Conservation (phyloP, 2,797 vertebrate genomes). For the Sebastes umbrosus region DNA sequence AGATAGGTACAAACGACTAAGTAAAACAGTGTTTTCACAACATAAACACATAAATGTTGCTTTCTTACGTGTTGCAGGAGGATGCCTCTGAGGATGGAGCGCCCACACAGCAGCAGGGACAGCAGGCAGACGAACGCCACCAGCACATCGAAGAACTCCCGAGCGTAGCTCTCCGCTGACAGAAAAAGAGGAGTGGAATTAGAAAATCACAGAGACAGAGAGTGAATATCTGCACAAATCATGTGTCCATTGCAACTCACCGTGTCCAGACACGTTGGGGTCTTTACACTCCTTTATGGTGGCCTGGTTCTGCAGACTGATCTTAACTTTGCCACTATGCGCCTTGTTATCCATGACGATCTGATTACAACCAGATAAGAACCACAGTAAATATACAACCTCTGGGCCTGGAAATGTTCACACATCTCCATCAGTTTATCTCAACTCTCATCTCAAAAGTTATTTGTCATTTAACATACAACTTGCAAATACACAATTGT, state of each 20-base stretch:
- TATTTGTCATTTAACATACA: background rate
- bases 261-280: conserved; percentile 87
- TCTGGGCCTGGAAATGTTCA: background rate
- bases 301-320: conserved; percentile 85
- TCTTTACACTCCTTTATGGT: conserved; percentile 90
- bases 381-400: background rate
- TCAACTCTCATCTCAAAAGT: background rate
- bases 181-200: background rate
- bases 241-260: conserved; percentile 73
- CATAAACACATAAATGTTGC: background rate
- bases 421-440: background rate
- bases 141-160: conserved; percentile 87
- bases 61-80: conserved; percentile 85
- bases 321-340: conserved; percentile 90
- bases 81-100: conserved; percentile 90
- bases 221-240: background rate
- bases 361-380: conserved; percentile 63
- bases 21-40: background rate
- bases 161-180: conserved; percentile 86
- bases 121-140: conserved; percentile 86
- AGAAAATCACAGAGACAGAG: background rate
- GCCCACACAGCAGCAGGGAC: conserved; percentile 90
- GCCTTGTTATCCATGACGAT: conserved; percentile 91
- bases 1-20: background rate
- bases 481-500: background rate